Base-by-base conservation (phyloP, 2,113 vertebrate species). In the Pachycephala philippinensis region DNA sequence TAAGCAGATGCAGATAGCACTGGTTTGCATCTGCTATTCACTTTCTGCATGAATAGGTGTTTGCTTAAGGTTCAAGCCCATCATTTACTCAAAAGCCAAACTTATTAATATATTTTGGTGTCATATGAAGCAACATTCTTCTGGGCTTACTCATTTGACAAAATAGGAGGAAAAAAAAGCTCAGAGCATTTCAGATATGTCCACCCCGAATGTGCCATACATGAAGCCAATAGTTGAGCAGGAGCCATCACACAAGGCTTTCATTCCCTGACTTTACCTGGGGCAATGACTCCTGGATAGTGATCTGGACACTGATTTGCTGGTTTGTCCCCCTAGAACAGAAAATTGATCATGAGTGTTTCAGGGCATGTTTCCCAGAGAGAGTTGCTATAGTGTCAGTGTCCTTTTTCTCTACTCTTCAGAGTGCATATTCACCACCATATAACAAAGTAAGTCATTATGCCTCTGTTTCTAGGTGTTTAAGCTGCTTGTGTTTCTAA, bases 391-490 rank as follows among this genome's bases (percentile, higher is more conserved):
- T 15, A 23, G n/a, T 59, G 16, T 64, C 50, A 85, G 61, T 19
- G 3, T 72, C 42, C 31, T 50, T 89, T 79, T 89, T 22, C 47
- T 65, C 54, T 74, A 1, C 31, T 50, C 49, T 56, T 39, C 40
- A 35, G 45, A 39, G 33, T 69, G 42, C 39, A 16, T 54, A 50
- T 35, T 31, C n/a, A 19, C 28, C 20, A 39, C 59, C 81, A 12
- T 70, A 84, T 70, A 92, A 59, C 4, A 30, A 94, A 86, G 80
- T 79, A 90, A 76, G 68, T 44, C 63, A 61, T 69, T 65, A 20
- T 80, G 76, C 59, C 68, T 77, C 86, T 95, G 28, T 79, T 93
- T 89, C 42, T 76, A 82, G 88, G 86, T 89, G 76, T 91, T 95
- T 72, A 88, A 95, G 39, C 28, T 86, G 64, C 66, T 79, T 83